Evolutionary conservation across 2,888 invertebrate species (phyloP), one percentile per base, ranked within the genome.

Genomic region (Macrophya alboannulata): DNA sequence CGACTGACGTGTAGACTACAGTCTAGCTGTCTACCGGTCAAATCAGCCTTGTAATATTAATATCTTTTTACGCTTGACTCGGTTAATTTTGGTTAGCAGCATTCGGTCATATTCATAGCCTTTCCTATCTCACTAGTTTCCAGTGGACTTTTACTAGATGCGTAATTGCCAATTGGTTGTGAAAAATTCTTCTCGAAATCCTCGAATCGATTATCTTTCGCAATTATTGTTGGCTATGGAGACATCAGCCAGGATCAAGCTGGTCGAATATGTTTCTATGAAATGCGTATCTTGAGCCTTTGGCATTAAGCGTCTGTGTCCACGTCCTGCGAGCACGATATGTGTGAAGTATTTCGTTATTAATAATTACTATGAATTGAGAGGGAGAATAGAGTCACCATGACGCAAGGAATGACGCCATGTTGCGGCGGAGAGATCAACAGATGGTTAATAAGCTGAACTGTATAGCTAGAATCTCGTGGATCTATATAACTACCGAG

Each of bases 21-120:
- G 77, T 55, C 77, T 77, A 77, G 77, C 81, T 43, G 81, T 81
- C 81, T 81, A 62, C 59, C 43, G 81, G 81, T 81, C 81, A 81
- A 81, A 62, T 62, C 81, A 81, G 81, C 59, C 81, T 62, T 81
- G 81, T 81, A 81, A 81, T 81, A 81, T 62, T 81, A 62, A 81
- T 59, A 43, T 62, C 59, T 81, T 62, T 81, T 81, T 31, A 55
- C 55, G 79, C 43, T 81, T 62, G 62, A 37, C 62, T 81, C 40
- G 37, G 59, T 31, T 81, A 81, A 81, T 79, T 43, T 81, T 81
- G 51, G 40, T 12, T n/a, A 43, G 37, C 21, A n/a, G 12, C 37
- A 12, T 72, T 72, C 43, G 40, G 45, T 72, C 21, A 5, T 68
- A 37, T 31, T 25, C 37, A 25, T 17, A 31, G 68, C 6, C 12